These are phyloP conservation scores for Borostomias antarcticus DNA, from an alignment of 2,797 vertebrate species.

Conservation along the genomic window DNA sequence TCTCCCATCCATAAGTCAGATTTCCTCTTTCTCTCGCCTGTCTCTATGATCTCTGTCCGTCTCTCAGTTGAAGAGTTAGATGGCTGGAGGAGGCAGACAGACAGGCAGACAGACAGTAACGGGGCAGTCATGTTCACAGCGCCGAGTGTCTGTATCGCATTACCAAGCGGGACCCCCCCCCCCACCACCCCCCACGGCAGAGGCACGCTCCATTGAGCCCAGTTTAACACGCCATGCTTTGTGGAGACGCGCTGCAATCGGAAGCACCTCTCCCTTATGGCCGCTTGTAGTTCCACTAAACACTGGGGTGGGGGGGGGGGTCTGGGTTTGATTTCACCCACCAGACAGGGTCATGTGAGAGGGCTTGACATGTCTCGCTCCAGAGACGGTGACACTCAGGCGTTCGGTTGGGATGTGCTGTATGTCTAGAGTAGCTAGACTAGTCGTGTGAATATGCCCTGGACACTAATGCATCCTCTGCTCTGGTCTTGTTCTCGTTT, in stretches of 20 bases:
- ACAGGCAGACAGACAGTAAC: conserved; percentile 13
- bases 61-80: neutral
- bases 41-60: no score
- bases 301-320: neutral
- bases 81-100: neutral
- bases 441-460: neutral
- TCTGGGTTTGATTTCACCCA: neutral
- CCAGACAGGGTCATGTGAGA: neutral
- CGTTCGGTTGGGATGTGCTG: neutral
- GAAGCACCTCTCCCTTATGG: conserved; percentile 30
- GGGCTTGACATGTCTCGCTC: neutral
- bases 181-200: conserved; percentile 26
- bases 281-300: conserved; percentile 5
- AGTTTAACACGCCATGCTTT: conserved; percentile 44
- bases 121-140: conserved; percentile 36
- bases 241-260: conserved; percentile 45
- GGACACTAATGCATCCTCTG: no score
- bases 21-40: no score
- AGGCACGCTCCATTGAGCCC: conserved; percentile 47
- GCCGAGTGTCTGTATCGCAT: conserved; percentile 45
- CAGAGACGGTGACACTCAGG: neutral
- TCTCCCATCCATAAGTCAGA: no score
- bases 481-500: no score
- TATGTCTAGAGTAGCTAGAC: no score
- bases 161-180: conserved; percentile 31